phyloP scores from a whole-genome alignment of 1,140 invertebrate genomes.

The Drosophila sp. region DNA sequence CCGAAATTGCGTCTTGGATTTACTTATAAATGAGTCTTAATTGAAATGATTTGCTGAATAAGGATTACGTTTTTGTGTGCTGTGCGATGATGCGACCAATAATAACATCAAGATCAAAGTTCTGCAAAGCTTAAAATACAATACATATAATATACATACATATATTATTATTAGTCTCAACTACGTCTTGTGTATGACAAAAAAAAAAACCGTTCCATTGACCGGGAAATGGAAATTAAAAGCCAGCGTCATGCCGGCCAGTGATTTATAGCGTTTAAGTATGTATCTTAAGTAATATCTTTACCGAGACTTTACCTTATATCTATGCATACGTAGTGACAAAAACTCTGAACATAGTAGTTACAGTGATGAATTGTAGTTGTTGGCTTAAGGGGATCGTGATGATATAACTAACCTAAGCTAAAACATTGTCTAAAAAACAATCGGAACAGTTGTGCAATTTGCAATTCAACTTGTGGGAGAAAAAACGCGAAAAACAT shows the following conservation, averaged over 20 bases:
- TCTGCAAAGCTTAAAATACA: constrained; percentile 21
- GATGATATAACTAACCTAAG: constrained; percentile 39
- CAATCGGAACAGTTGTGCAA: constrained; percentile 64
- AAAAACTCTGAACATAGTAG: background rate
- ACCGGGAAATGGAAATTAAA: constrained; percentile 43
- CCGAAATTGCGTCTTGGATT: constrained; percentile 50
- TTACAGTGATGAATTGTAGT: background rate
- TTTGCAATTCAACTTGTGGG: constrained; percentile 42
- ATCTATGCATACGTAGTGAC: background rate
- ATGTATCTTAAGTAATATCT: constrained; percentile 23
- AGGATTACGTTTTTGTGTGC: constrained; percentile 37
- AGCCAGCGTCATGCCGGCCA: background rate
- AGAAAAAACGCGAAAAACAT: constrained; percentile 17
- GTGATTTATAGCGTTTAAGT: constrained; percentile 1
- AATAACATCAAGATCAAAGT: constrained; percentile 12
- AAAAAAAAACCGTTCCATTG: constrained; percentile 32
- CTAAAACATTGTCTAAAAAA: constrained; percentile 43
- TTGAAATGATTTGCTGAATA: constrained; percentile 64
- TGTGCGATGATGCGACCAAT: constrained; percentile 25
- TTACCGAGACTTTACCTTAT: no score
- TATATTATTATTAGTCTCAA: constrained; percentile 3
- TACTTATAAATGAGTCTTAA: constrained; percentile 55
- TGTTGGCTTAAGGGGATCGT: constrained; percentile 7
- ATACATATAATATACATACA: background rate
- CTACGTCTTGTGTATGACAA: background rate